Evolutionary conservation across 2,797 vertebrate species (phyloP).

Genomic region (Channa striata): DNA sequence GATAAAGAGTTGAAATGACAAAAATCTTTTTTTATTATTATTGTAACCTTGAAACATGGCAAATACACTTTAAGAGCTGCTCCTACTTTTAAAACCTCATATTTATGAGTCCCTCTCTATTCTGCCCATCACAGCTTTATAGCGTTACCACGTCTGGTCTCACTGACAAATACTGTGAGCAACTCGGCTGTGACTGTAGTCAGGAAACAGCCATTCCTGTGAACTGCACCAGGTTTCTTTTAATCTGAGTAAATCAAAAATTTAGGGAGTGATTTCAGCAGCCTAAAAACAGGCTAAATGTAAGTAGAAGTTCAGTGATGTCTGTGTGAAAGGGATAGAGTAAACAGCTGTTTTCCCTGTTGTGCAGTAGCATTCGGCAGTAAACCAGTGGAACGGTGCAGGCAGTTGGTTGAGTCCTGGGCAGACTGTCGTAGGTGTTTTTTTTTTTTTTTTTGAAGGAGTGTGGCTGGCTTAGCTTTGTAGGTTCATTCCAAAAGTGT

Average conservation of each 20-base stretch:
- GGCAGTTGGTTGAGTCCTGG: slow-evolving; percentile 50
- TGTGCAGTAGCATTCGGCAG: slow-evolving; percentile 13
- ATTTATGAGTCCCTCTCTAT: neutral
- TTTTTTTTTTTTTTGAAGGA: slow-evolving; percentile 49
- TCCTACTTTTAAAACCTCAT: neutral
- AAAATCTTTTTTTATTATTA: too few species aligned
- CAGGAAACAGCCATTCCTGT: neutral
- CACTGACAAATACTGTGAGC: neutral
- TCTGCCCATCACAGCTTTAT: neutral
- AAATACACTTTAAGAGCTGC: neutral
- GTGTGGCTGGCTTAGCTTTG: slow-evolving; percentile 45
- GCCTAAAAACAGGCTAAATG: slow-evolving; percentile 4
- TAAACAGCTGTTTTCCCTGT: slow-evolving; percentile 5
- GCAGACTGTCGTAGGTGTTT: slow-evolving; percentile 61
- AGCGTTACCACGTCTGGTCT: neutral
- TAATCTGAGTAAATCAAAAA: neutral
- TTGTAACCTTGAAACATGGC: too few species aligned
- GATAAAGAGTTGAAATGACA: too few species aligned
- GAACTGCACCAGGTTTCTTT: neutral
- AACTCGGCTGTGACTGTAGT: neutral
- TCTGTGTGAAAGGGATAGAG: neutral
- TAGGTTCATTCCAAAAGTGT: slow-evolving; percentile 50
- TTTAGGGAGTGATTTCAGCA: neutral
- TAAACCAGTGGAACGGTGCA: slow-evolving; percentile 18
- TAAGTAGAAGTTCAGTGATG: neutral